Evolutionary conservation across 2,797 vertebrate species (phyloP), one percentile per base, ranked within the genome.

Genomic region (Gouania willdenowi): DNA sequence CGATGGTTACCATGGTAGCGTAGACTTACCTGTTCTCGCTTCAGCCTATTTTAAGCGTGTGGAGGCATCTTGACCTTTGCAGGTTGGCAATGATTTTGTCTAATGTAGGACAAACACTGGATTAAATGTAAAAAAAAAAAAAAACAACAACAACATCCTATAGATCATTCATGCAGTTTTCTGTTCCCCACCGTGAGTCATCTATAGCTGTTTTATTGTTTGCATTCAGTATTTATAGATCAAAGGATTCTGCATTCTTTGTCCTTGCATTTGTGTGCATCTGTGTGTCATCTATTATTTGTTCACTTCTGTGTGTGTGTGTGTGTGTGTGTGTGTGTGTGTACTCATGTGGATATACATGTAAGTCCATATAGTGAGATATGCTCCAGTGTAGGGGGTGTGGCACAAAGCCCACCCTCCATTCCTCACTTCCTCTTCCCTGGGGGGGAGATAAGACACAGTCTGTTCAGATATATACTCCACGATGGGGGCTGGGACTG

Each of bases 381-480:
- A n/a, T n/a, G n/a, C n/a, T n/a, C n/a, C n/a, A n/a, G 46, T 41
- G 45, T 50, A 26, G 13, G 15, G 15, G 54, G 36, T 52, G 37
- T 32, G 51, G 46, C 53, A 53, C 20, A 41, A 61, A 64, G 42
- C 68, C 53, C 47, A 53, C 8, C 41, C 45, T 41, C 51, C 56
- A 51, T 13, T 67, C 73, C 63, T 65, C 62, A 27, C 54, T 71
- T 67, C 61, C 61, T 66, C 38, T 51, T 57, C 63, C 56, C 72
- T 20, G 20, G 51, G 32, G 58, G 39, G 33, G 26, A 13, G 39
- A 6, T 49, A 41, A 38, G 77, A 67, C 74, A 66, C 69, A 71
- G 79, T 80, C 77, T 81, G 77, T 77, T 78, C 84, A 75, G 82
- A 78, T 85, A 82, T 43, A 29, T 50, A 44, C 43, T 69, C 68